A percentile compares a stretch with the other conserved stretches of the same genome.
Evolutionary conservation across 2,113 vertebrate species (phyloP).

Genomic region (Hippolais icterina): DNA sequence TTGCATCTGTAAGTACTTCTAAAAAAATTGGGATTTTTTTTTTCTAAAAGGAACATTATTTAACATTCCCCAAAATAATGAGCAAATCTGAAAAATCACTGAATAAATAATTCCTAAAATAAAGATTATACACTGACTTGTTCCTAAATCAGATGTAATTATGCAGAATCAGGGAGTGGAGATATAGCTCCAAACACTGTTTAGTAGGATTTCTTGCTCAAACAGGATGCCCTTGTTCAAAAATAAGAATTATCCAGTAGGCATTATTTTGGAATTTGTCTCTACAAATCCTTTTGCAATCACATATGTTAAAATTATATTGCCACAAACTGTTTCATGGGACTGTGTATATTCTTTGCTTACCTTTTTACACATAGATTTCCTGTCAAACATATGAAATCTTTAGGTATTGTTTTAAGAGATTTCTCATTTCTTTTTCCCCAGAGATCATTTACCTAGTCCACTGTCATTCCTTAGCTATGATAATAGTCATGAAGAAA

Average conservation of each 20-base stretch:
- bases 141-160: background rate
- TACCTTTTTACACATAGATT: background rate
- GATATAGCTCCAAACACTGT: background rate
- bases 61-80: background rate
- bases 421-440: background rate
- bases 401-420: background rate
- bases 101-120: background rate
- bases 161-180: background rate
- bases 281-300: background rate
- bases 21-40: background rate
- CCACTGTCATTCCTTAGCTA: background rate
- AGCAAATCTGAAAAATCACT: background rate
- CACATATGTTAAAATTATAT: background rate
- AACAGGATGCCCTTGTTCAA: background rate
- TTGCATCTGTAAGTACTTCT: constrained; percentile 85
- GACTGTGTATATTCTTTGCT: background rate
- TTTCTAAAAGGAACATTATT: background rate
- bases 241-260: background rate
- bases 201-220: background rate
- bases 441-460: background rate
- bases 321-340: background rate
- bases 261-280: background rate
- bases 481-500: background rate
- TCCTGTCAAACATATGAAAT: background rate
- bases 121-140: background rate